Conservation (phyloP, 2,888 invertebrate species). For the Chaetogeoica ovagalla region DNA sequence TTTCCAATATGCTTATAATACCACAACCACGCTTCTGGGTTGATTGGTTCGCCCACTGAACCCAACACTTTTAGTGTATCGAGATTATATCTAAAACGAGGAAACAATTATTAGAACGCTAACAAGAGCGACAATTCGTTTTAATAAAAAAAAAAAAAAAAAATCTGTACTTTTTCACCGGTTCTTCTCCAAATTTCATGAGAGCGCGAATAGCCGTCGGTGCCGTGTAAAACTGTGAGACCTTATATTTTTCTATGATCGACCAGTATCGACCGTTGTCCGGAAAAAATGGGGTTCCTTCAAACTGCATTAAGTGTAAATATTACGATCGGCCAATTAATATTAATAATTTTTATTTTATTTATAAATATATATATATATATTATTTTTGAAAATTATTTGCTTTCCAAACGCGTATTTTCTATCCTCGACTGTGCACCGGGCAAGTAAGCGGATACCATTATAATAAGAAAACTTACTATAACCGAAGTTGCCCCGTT, state of each 20-base stretch:
- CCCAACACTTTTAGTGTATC: slow-evolving; percentile 79
- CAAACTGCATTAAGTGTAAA: slow-evolving; percentile 68
- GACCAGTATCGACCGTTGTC: slow-evolving; percentile 92
- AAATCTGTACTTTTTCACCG: slow-evolving; percentile 70
- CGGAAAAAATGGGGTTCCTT: slow-evolving; percentile 96
- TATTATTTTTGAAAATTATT: neutral
- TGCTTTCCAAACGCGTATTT: too few relatives aligned
- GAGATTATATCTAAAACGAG: slow-evolving; percentile 66
- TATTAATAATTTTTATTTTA: neutral
- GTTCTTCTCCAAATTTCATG: slow-evolving; percentile 89
- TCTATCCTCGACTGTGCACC: too few relatives aligned
- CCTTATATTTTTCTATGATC: slow-evolving; percentile 89
- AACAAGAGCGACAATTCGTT: neutral
- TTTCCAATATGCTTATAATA: slow-evolving; percentile 83
- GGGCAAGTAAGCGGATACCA: neutral
- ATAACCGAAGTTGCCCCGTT: slow-evolving; percentile 93
- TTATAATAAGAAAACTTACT: slow-evolving; percentile 65
- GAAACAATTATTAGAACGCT: neutral
- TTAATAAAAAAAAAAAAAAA: neutral
- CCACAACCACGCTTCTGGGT: slow-evolving; percentile 98
- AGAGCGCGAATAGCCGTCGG: slow-evolving; percentile 96
- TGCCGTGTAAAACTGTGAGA: slow-evolving; percentile 96
- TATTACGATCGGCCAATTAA: neutral
- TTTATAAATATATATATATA: too few relatives aligned
- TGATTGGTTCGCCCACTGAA: slow-evolving; percentile 98